Evolutionary conservation across 2,113 vertebrate genomes (phyloP).

Genomic region (Colinus virginianus): DNA sequence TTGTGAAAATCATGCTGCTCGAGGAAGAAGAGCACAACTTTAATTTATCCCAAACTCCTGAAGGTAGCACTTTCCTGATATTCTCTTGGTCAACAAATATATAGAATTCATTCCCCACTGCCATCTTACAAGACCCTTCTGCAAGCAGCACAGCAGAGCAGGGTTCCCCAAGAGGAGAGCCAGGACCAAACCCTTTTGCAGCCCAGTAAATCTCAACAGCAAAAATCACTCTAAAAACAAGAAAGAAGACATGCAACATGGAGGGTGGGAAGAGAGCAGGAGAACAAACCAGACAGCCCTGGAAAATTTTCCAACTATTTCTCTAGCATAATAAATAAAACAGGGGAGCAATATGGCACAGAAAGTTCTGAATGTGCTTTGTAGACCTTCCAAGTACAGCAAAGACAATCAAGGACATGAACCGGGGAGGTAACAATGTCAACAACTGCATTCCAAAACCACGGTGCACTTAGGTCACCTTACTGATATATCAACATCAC

Average conservation of each 20-base stretch:
- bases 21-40: neutral
- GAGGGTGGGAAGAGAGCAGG: neutral
- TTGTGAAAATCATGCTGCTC: neutral
- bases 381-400: neutral
- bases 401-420: constrained; percentile 6
- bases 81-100: neutral
- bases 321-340: constrained; percentile 14
- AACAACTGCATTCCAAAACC: neutral
- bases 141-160: rapidly evolving
- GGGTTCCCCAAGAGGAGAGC: neutral
- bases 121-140: neutral
- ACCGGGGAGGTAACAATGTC: neutral
- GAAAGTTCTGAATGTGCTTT: neutral
- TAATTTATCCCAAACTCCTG: neutral
- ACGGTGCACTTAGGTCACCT: neutral
- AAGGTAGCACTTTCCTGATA: neutral
- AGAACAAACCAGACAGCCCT: neutral
- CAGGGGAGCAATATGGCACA: neutral
- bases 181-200: neutral
- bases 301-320: neutral
- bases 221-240: neutral
- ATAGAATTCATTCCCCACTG: neutral
- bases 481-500: neutral
- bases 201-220: rapidly evolving
- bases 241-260: neutral